A percentile compares a stretch with the other conserved stretches of the same genome.
phyloP scores from a whole-genome alignment of 2,113 vertebrate genomes.

The Brienomyrus longianalis region DNA sequence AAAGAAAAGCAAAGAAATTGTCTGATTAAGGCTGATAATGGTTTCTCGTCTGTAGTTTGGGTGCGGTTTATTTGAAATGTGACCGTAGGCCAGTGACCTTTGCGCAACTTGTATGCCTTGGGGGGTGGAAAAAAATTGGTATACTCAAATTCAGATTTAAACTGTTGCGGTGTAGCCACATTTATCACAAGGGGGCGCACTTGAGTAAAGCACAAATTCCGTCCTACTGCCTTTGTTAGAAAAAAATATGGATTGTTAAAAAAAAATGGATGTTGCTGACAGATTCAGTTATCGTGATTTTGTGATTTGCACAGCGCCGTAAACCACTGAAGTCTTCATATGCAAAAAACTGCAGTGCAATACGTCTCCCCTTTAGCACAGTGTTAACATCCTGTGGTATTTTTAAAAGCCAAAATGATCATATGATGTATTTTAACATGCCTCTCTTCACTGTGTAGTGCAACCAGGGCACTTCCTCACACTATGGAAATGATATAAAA shows the following conservation, averaged over 20 bases:
- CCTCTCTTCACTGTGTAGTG: background rate
- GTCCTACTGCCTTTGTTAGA: background rate
- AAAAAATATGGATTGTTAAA: background rate
- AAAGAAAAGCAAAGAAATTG: background rate
- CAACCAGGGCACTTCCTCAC: background rate
- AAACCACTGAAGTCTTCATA: background rate
- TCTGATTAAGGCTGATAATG: background rate
- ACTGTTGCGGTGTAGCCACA: too few species aligned
- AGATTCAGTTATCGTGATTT: background rate
- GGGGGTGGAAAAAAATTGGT: too few species aligned
- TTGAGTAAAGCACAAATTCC: background rate
- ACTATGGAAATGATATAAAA: background rate
- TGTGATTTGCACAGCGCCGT: background rate
- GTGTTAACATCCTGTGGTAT: background rate
- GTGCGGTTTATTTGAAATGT: background rate
- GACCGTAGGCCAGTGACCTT: background rate
- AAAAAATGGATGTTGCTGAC: background rate
- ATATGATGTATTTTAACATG: background rate
- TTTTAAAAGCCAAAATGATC: background rate
- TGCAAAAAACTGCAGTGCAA: background rate
- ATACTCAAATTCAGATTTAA: background rate
- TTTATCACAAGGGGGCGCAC: constrained; percentile 1
- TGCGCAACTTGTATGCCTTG: background rate
- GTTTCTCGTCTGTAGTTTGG: background rate
- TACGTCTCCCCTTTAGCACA: background rate